phyloP scores from a whole-genome alignment of 2,888 invertebrate species.

The Drosophila meridiana region DNA sequence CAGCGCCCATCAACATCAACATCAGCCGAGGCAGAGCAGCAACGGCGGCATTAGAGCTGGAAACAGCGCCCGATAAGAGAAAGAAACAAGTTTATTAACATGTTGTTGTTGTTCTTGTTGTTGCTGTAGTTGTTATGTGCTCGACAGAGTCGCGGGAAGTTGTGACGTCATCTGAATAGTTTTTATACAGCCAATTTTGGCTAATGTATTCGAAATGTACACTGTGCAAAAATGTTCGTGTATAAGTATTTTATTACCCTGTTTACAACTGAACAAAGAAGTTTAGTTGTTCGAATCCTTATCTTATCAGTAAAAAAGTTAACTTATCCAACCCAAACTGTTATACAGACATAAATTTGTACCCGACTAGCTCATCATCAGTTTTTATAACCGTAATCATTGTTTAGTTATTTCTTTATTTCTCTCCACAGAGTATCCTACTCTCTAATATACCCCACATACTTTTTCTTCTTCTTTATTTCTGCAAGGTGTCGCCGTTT shows the following conservation, averaged over 20 bases:
- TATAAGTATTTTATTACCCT: neutral
- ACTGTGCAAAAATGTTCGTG: neutral
- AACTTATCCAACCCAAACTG: neutral
- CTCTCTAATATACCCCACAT: neutral
- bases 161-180: slow-evolving; percentile 48
- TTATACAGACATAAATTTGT: neutral
- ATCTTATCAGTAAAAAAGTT: slow-evolving; percentile 6
- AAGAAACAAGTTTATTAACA: slow-evolving; percentile 51
- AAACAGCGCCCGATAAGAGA: slow-evolving; percentile 46
- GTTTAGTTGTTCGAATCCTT: neutral
- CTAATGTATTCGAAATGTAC: slow-evolving; percentile 59
- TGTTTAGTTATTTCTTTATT: neutral
- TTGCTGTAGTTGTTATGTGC: slow-evolving; percentile 8
- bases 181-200: slow-evolving; percentile 45
- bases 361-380: neutral
- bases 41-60: slow-evolving; percentile 1
- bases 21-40: slow-evolving; percentile 8
- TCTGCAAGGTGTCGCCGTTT: slow-evolving; percentile 49
- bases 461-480: neutral
- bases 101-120: slow-evolving; percentile 1
- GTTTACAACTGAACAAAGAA: neutral
- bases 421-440: neutral
- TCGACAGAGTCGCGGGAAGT: slow-evolving; percentile 26
- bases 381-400: neutral
- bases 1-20: slow-evolving; percentile 43